Evolutionary conservation across 2,888 invertebrate species (phyloP).

Genomic region (Diarsia brunnea): DNA sequence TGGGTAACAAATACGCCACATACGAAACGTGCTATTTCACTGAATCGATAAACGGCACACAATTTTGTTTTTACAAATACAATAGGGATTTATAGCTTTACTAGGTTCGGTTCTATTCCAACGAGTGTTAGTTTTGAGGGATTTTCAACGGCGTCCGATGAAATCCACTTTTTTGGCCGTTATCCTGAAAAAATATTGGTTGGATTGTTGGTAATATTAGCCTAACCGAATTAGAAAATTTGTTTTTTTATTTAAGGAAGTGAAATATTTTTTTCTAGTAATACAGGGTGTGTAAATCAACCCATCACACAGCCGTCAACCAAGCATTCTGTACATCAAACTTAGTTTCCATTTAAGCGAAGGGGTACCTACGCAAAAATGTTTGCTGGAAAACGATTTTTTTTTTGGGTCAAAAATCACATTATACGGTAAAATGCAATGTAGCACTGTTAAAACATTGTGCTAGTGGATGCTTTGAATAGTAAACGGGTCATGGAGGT

Average conservation of each 20-base stretch:
- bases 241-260: too few relatives aligned
- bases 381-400: too few relatives aligned
- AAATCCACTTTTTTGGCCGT: neutral
- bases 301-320: too few relatives aligned
- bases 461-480: too few relatives aligned
- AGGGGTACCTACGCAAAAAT: too few relatives aligned
- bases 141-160: neutral
- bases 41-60: slow-evolving; percentile 1
- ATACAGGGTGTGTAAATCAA: too few relatives aligned
- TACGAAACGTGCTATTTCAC: slow-evolving; percentile 4
- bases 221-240: neutral
- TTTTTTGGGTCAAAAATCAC: too few relatives aligned
- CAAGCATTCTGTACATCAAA: too few relatives aligned
- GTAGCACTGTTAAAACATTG: too few relatives aligned
- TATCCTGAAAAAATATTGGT: neutral
- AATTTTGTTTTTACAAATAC: neutral
- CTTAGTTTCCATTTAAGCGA: too few relatives aligned
- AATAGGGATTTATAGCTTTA: slow-evolving; percentile 13
- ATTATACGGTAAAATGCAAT: too few relatives aligned
- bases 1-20: slow-evolving; percentile 15
- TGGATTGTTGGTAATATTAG: neutral
- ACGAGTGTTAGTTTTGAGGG: neutral
- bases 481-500: too few relatives aligned
- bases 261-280: neutral
- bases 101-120: neutral